These are phyloP conservation scores for Caligus rogercresseyi DNA, from an alignment of 1,140 invertebrate genomes.

Conservation along the genomic window DNA sequence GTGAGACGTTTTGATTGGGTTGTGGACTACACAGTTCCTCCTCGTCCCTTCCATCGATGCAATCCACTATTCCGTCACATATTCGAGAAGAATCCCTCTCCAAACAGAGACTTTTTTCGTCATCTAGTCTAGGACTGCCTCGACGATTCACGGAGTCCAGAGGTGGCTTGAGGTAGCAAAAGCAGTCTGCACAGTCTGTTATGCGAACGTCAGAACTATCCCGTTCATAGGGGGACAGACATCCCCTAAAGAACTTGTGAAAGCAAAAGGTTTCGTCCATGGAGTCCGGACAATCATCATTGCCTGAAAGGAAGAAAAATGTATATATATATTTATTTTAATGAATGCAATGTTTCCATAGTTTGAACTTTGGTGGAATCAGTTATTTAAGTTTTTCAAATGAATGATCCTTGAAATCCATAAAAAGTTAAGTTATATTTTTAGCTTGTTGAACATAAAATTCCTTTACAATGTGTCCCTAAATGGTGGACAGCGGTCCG, in stretches of 20 bases:
- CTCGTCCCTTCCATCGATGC: background rate
- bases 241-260: background rate
- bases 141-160: background rate
- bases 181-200: slow-evolving; percentile 3
- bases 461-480: too few species aligned
- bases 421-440: too few species aligned
- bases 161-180: background rate
- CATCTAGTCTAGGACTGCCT: background rate
- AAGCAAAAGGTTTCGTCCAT: background rate
- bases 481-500: too few species aligned
- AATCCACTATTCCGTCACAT: slow-evolving; percentile 9
- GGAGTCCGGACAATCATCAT: background rate
- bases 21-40: background rate
- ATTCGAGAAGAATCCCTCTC: background rate
- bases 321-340: too few species aligned
- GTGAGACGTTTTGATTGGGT: background rate
- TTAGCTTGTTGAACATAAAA: too few species aligned
- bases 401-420: too few species aligned
- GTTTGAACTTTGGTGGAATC: too few species aligned
- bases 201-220: background rate
- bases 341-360: too few species aligned
- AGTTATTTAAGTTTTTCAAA: too few species aligned
- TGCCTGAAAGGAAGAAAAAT: background rate
- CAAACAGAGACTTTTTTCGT: background rate
- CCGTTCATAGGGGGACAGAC: background rate